These are phyloP conservation scores for Rhamphomyia laevipes DNA, from an alignment of 2,888 invertebrate species.

Conservation along the genomic window DNA sequence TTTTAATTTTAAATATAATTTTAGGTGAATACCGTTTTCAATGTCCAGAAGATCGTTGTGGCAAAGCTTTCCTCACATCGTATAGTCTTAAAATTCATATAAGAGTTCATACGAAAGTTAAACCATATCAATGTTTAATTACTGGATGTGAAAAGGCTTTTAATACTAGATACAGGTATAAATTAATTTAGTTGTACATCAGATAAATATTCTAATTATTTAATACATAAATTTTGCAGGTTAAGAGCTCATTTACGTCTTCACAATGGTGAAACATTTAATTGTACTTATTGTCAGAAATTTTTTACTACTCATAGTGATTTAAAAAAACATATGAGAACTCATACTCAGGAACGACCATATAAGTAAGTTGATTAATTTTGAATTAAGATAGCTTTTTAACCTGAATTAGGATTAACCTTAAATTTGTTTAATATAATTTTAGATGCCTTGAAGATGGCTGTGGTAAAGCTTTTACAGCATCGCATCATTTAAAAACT, in stretches of 20 bases:
- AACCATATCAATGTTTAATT: slow-evolving; percentile 80
- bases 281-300: slow-evolving; percentile 79
- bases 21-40: slow-evolving; percentile 89
- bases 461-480: slow-evolving; percentile 86
- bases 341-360: slow-evolving; percentile 83
- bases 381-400: not conserved
- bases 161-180: slow-evolving; percentile 80
- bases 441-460: slow-evolving; percentile 67
- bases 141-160: slow-evolving; percentile 83
- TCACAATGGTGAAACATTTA: slow-evolving; percentile 90
- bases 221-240: slow-evolving; percentile 32
- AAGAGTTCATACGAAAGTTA: slow-evolving; percentile 83
- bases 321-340: slow-evolving; percentile 84
- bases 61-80: slow-evolving; percentile 87
- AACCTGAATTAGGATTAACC: too few relatives aligned
- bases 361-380: slow-evolving; percentile 52
- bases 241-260: slow-evolving; percentile 81
- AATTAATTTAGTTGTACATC: not conserved
- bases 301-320: slow-evolving; percentile 91
- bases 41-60: slow-evolving; percentile 76
- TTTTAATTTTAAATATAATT: slow-evolving; percentile 7
- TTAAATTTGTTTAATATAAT: not conserved
- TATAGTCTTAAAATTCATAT: slow-evolving; percentile 92
- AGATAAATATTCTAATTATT: not conserved
- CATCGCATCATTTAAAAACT: slow-evolving; percentile 88